Evolutionary conservation across 2,797 vertebrate genomes (phyloP).

Genomic region (Menidia menidia): DNA sequence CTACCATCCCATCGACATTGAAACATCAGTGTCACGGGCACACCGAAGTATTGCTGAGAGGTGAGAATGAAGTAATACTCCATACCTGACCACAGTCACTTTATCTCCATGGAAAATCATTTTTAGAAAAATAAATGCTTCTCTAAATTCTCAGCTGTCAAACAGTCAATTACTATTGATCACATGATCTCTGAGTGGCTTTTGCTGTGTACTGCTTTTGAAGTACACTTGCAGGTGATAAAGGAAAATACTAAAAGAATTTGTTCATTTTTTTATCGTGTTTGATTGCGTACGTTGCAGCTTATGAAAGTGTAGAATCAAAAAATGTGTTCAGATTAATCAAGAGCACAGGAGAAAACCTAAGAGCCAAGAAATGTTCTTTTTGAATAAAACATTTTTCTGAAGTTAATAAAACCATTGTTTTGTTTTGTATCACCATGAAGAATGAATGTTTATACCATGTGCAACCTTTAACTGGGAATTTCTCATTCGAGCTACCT

Average conservation of each 20-base stretch:
- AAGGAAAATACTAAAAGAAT: neutral
- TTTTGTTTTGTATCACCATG: too few relatives aligned
- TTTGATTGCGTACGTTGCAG: neutral
- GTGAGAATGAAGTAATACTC: constrained; percentile 69
- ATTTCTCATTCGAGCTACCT: neutral
- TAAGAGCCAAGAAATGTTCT: neutral
- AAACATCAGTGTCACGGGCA: constrained; percentile 93
- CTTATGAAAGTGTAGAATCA: neutral
- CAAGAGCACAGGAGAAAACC: neutral
- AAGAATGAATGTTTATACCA: too few relatives aligned
- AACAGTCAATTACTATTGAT: neutral
- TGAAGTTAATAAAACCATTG: too few relatives aligned
- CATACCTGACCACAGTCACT: neutral
- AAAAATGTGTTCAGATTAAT: neutral
- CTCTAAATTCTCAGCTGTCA: neutral
- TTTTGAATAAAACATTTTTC: neutral
- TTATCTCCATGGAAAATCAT: neutral
- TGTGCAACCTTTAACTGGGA: neutral
- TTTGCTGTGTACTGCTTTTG: neutral
- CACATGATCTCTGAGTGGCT: neutral
- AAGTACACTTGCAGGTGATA: neutral
- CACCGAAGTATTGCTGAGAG: constrained; percentile 98
- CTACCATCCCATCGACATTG: constrained; percentile 97
- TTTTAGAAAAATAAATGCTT: neutral
- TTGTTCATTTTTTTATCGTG: neutral